These are phyloP conservation scores for Scatophagus argus DNA, from an alignment of 2,113 vertebrate species.

Conservation along the genomic window DNA sequence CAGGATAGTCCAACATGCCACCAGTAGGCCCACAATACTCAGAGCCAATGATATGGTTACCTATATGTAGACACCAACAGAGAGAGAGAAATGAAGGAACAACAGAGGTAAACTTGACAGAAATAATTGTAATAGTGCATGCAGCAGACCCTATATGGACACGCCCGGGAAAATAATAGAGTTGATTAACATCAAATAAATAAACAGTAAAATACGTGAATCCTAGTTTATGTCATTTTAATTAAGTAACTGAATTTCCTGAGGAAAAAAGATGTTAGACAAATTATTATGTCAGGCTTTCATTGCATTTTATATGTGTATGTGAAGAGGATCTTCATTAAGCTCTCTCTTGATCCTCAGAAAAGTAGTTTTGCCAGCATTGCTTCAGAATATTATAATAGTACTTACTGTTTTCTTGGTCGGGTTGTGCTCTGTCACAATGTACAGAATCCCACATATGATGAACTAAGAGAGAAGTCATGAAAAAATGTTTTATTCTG, in stretches of 20 bases:
- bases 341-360: not conserved
- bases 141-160: not conserved
- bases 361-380: not conserved
- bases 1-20: conserved; percentile 2
- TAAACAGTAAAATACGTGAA: not conserved
- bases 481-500: not conserved
- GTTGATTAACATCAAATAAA: not conserved
- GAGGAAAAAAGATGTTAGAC: not conserved
- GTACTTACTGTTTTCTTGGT: conserved; percentile 80
- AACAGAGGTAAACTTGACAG: not conserved
- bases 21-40: conserved; percentile 69
- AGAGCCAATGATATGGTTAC: conserved; percentile 79
- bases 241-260: not conserved
- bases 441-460: conserved; percentile 75
- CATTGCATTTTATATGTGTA: not conserved
- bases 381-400: not conserved
- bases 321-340: not conserved
- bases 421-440: conserved; percentile 74
- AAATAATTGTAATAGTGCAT: not conserved
- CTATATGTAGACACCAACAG: conserved; percentile 51
- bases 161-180: no score
- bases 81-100: not conserved
- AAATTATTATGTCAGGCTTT: not conserved
- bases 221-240: not conserved
- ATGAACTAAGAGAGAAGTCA: conserved; percentile 62